Evolutionary conservation across 2,113 vertebrate genomes (phyloP), one percentile per base, ranked within the genome.

Genomic region (Oreochromis aureus): DNA sequence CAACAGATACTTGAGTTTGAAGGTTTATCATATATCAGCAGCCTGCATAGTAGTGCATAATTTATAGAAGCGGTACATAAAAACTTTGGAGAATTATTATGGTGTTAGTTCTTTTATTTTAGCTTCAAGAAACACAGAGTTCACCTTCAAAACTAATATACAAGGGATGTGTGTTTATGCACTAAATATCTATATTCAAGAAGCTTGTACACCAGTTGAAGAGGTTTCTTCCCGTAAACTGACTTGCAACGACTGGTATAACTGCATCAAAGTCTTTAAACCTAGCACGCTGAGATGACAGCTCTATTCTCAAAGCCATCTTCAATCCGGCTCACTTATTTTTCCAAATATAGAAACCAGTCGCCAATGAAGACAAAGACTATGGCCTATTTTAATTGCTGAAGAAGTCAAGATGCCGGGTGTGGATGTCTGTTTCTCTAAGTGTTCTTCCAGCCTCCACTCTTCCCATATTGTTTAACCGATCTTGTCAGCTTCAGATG

Each of bases 401-500:
- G 54, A 81, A 61, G 41, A 78, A 66, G 71, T 78, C 71, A 78
- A 78, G 71, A 78, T 51, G 71, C 4, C 4, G 34, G 22, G 36
- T 32, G 11, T 59, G 22, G 55, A 5, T 59, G 87, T 81, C 73
- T 59, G 51, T 41, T 63, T 55, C 71, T 34, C 39, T 36, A 44
- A 66, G 46, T 44, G 69, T 85, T 90, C 88, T 34, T 86, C 89
- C 81, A 84, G 87, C 73, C 73, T 53, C 55, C 22, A 44, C 27
- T 22, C 46, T 71, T 59, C 41, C 69, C 71, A 19, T 56, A 90
- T 92, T 83, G n/a, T 80, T 90, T 87, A 86, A 76, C 81, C 85
- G 59, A 85, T 86, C 84, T 80, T 79, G 92, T 87, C 93, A 89
- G 73, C 39, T 89, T 86, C 69, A 71, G 81, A 87, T 92, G 91